Evolutionary conservation across 2,113 vertebrate species (phyloP).

Genomic region (Panthera tigris): DNA sequence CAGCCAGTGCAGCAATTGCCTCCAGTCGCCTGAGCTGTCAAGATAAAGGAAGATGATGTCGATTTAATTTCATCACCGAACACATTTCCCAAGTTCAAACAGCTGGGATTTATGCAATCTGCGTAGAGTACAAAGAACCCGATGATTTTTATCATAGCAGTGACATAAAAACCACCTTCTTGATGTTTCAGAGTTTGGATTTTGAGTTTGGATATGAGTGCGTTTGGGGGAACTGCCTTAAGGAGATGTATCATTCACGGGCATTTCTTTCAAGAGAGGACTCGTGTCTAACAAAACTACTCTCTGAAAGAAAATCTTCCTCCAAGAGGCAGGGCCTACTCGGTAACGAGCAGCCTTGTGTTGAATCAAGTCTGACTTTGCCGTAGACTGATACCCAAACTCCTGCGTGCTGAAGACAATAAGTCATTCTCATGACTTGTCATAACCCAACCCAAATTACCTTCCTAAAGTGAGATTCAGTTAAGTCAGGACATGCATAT

Average conservation of each 20-base stretch:
- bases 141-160: conserved; percentile 46
- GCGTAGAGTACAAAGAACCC: conserved; percentile 58
- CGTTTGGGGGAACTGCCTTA: neutral
- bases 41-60: conserved; percentile 74
- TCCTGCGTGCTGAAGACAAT: neutral
- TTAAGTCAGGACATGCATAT: neutral
- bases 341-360: neutral
- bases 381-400: neutral
- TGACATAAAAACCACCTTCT: conserved; percentile 20
- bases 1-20: conserved; percentile 43
- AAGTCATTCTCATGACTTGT: neutral
- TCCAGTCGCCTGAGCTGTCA: conserved; percentile 74
- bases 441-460: neutral
- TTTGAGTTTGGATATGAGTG: conserved; percentile 2
- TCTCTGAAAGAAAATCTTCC: neutral
- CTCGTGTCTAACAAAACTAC: neutral
- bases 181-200: conserved; percentile 57
- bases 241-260: neutral
- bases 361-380: neutral
- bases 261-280: neutral
- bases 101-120: conserved; percentile 55
- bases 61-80: conserved; percentile 73
- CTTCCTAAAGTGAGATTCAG: neutral
- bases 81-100: conserved; percentile 65
- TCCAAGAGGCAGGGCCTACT: neutral